These are phyloP conservation scores for Pseudorasbora parva DNA, from an alignment of 2,113 vertebrate genomes.

Conservation along the genomic window DNA sequence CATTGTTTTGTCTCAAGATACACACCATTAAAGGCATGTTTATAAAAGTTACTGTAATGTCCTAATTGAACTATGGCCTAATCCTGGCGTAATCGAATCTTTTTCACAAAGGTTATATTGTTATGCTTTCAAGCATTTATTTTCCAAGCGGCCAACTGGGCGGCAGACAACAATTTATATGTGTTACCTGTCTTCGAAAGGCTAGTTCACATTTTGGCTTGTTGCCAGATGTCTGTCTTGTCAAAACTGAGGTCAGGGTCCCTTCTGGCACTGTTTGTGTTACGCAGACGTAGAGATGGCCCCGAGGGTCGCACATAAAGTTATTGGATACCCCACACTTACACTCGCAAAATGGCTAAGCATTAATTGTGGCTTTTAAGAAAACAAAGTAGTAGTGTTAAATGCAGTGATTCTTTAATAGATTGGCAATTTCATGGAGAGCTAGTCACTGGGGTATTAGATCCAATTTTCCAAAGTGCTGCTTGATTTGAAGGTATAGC, in stretches of 20 bases:
- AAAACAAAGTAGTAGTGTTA: constrained; percentile 50
- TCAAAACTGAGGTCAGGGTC: constrained; percentile 17
- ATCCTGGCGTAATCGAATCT: neutral
- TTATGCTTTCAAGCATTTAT: neutral
- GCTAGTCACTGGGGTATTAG: constrained; percentile 57
- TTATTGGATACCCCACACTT: constrained; percentile 29
- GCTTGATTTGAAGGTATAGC: constrained; percentile 62
- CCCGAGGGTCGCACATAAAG: neutral
- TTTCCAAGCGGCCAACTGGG: neutral
- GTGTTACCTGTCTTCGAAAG: neutral
- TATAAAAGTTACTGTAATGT: too few relatives aligned
- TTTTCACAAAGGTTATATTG: neutral
- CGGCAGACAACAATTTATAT: neutral
- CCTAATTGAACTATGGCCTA: too few relatives aligned
- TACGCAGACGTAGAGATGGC: neutral
- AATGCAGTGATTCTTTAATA: constrained; percentile 58
- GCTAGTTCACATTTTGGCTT: constrained; percentile 9
- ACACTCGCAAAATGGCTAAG: constrained; percentile 18
- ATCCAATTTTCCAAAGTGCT: constrained; percentile 66
- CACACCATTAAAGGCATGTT: too few relatives aligned
- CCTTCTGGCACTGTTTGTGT: neutral
- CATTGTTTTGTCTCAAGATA: too few relatives aligned
- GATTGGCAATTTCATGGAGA: constrained; percentile 55
- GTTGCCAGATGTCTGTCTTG: constrained; percentile 4
- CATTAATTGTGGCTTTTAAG: constrained; percentile 48